Evolutionary conservation across 1,140 invertebrate species (phyloP).

Genomic region (Cardiocondyla obscurior): DNA sequence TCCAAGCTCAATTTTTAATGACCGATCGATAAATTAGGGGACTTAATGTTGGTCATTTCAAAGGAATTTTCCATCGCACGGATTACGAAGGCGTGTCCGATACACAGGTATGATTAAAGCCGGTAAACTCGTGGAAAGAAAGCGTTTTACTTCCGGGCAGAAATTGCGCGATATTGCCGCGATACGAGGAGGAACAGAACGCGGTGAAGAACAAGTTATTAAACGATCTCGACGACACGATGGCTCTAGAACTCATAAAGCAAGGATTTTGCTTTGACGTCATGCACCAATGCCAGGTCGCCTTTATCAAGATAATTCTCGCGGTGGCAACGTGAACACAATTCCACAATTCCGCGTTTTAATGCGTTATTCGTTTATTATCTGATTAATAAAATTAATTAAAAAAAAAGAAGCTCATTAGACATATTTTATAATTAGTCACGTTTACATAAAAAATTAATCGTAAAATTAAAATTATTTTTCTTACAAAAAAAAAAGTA

Average conservation of each 20-base stretch:
- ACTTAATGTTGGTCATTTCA: conserved; percentile 23
- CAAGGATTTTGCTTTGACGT: conserved; percentile 5
- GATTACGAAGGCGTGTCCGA: conserved; percentile 9
- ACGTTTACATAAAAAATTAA: background rate
- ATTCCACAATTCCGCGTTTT: background rate
- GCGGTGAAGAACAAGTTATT: conserved; percentile 47
- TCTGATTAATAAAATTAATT: background rate
- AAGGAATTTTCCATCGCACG: conserved; percentile 26
- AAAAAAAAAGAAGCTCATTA: background rate
- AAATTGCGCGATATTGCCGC: conserved; percentile 50
- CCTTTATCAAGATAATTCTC: background rate
- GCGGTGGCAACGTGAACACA: background rate
- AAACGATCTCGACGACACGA: conserved; percentile 41
- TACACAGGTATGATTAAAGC: conserved; percentile 10
- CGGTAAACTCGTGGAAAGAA: conserved; percentile 8
- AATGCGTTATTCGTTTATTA: background rate
- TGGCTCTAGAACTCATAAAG: conserved; percentile 39
- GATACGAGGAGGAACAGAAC: conserved; percentile 7
- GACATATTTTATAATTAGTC: background rate
- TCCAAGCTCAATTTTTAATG: conserved; percentile 64
- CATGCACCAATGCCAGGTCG: background rate
- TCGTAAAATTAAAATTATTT: background rate
- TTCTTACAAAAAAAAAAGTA: background rate
- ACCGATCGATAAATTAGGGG: conserved; percentile 41
- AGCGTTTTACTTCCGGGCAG: conserved; percentile 33